A percentile compares a stretch with the other conserved stretches of the same genome.
Conservation (phyloP, 2,113 vertebrate genomes). For the Tychaedon coryphoeus region DNA sequence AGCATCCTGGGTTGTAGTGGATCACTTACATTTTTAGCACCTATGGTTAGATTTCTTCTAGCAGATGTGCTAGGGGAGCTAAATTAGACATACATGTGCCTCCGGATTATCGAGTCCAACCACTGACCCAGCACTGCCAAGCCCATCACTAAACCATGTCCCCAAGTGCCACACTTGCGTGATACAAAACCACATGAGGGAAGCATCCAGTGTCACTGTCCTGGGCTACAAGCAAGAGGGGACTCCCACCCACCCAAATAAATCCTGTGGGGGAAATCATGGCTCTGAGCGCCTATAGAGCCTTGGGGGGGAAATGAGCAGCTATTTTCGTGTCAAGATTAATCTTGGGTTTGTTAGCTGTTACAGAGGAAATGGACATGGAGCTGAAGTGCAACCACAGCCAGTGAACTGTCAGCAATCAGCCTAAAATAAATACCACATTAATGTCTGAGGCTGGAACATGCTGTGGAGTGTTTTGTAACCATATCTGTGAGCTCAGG, state of each 20-base stretch:
- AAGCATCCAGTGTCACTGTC: not conserved
- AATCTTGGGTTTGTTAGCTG: not conserved
- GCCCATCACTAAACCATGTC: not conserved
- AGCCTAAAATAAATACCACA: not conserved
- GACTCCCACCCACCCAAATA: rapidly evolving
- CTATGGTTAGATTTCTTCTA: not conserved
- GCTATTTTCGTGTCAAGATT: not conserved
- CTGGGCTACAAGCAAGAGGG: not conserved
- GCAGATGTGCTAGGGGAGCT: not conserved
- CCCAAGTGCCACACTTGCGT: not conserved
- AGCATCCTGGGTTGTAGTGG: not conserved
- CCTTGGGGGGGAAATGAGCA: not conserved
- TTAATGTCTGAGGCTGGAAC: not conserved
- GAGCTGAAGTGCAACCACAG: not conserved
- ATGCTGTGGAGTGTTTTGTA: not conserved
- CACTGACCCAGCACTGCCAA: not conserved
- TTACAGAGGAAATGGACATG: not conserved
- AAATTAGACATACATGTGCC: not conserved
- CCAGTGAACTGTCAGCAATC: not conserved
- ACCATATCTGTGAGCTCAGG: not conserved
- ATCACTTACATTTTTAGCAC: not conserved
- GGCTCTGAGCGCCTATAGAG: rapidly evolving
- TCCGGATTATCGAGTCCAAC: not conserved
- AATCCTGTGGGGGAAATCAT: not conserved
- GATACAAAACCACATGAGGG: not conserved